Evolutionary conservation across 2,113 vertebrate genomes (phyloP).

Genomic region (Gallinago media): DNA sequence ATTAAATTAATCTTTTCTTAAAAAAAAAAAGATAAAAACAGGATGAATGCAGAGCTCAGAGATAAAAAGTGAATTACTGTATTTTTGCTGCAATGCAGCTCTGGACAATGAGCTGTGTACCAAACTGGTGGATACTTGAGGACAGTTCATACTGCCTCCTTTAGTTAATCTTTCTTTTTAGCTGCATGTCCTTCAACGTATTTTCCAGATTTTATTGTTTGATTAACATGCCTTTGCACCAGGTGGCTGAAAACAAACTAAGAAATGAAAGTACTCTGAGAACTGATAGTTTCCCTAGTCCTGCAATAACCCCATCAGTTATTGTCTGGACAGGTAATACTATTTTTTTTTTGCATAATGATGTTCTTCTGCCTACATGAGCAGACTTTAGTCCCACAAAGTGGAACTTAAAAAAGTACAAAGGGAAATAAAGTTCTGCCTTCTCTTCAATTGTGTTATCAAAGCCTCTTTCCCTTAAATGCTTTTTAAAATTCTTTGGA

Average conservation of each 20-base stretch:
- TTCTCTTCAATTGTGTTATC: neutral
- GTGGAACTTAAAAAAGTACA: neutral
- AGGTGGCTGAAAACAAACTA: neutral
- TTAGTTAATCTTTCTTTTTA: neutral
- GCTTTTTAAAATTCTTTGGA: neutral
- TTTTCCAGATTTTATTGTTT: constrained; percentile 9
- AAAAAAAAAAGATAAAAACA: neutral
- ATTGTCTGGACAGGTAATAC: neutral
- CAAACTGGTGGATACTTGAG: neutral
- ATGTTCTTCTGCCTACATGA: neutral
- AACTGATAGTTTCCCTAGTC: neutral
- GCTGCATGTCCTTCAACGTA: neutral
- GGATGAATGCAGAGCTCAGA: neutral
- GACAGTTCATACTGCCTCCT: neutral
- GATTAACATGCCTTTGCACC: neutral
- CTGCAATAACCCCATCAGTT: neutral
- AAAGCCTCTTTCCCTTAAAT: neutral
- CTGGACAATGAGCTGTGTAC: neutral
- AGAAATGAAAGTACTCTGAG: neutral
- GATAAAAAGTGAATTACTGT: neutral
- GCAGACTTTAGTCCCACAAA: neutral
- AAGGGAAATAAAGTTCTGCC: neutral
- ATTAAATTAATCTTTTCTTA: constrained; percentile 3
- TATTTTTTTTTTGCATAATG: neutral
- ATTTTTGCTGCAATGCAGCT: neutral